These are phyloP conservation scores for Carpatolechia fugitivella DNA, from an alignment of 2,888 invertebrate genomes.

Conservation along the genomic window DNA sequence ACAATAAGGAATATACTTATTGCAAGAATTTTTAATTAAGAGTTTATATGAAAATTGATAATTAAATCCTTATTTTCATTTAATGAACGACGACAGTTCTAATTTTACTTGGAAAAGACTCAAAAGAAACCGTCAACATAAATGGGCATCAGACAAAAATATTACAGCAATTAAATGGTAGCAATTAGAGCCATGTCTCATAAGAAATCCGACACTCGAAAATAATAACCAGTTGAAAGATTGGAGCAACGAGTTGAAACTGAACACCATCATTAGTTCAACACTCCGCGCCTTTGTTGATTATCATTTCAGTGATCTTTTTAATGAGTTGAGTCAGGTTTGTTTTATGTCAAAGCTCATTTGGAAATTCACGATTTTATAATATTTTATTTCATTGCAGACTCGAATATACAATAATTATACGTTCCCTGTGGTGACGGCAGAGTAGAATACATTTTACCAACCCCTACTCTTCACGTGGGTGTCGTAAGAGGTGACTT, in stretches of 20 bases:
- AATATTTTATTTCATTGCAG: too few relatives aligned
- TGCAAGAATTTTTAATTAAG: too few relatives aligned
- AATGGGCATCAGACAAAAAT: conserved; percentile 20
- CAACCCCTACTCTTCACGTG: too few relatives aligned
- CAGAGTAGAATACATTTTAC: too few relatives aligned
- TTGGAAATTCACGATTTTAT: not conserved
- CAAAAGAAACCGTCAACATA: not conserved
- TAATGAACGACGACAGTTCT: too few relatives aligned
- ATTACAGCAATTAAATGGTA: conserved; percentile 28
- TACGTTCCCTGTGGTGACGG: too few relatives aligned
- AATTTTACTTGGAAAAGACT: too few relatives aligned
- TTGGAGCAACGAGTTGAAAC: conserved; percentile 44
- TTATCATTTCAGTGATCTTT: conserved; percentile 24
- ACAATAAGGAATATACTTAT: too few relatives aligned
- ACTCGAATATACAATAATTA: too few relatives aligned
- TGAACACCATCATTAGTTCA: conserved; percentile 56
- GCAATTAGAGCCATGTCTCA: conserved; percentile 36
- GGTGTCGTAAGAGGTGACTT: too few relatives aligned
- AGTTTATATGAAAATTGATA: too few relatives aligned
- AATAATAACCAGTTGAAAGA: conserved; percentile 47
- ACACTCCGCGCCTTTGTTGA: conserved; percentile 35
- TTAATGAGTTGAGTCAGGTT: conserved; percentile 6
- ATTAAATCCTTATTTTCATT: too few relatives aligned
- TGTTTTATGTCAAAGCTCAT: not conserved
- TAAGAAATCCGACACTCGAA: conserved; percentile 40